Conservation (phyloP, 2,113 vertebrate genomes). For the Bettongia penicillata region DNA sequence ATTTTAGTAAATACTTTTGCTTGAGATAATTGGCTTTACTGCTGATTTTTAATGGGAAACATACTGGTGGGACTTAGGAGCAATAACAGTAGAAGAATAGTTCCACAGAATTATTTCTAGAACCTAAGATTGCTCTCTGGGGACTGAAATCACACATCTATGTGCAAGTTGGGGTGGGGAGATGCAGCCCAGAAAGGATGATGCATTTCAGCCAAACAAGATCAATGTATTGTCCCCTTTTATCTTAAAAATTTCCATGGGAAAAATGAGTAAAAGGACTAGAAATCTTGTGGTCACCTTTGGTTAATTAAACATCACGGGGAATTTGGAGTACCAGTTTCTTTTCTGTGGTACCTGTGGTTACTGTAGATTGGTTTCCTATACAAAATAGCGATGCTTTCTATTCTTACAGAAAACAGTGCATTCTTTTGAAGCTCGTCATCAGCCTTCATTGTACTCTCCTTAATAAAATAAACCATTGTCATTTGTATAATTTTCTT, state of each 20-base stretch:
- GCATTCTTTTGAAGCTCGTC: background rate
- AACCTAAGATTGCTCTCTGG: background rate
- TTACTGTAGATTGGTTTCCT: background rate
- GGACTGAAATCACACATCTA: background rate
- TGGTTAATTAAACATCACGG: background rate
- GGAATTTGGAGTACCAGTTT: background rate
- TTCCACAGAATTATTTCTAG: background rate
- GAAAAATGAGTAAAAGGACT: background rate
- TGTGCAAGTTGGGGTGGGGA: background rate
- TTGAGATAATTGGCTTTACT: background rate
- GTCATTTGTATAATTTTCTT: background rate
- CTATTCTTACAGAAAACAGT: background rate
- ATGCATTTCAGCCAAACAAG: background rate
- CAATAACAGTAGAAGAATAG: background rate
- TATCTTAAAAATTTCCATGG: background rate
- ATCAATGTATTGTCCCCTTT: background rate
- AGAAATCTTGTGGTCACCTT: background rate
- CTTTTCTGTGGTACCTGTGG: background rate
- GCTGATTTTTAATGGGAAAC: background rate
- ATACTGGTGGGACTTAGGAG: background rate
- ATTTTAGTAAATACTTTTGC: background rate
- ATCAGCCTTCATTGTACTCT: background rate
- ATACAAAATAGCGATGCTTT: background rate
- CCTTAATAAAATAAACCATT: conserved; percentile 17
- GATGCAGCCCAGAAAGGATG: background rate